A percentile compares a stretch with the other conserved stretches of the same genome.
phyloP scores from a whole-genome alignment of 2,113 vertebrate genomes.

The Etia nguti region DNA sequence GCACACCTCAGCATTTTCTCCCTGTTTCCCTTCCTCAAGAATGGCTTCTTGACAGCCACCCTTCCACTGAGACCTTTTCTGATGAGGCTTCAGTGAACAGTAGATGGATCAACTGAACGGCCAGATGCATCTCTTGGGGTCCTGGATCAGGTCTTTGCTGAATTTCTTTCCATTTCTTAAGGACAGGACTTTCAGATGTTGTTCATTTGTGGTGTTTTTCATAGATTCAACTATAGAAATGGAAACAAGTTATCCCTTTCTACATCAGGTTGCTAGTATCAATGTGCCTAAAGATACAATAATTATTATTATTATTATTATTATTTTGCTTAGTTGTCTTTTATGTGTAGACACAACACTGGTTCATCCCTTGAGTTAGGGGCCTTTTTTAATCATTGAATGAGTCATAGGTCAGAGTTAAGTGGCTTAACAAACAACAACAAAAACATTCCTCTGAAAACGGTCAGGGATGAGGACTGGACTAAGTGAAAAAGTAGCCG shows the following conservation, averaged over 20 bases:
- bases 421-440: background rate
- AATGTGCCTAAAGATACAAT: background rate
- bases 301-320: rapidly evolving
- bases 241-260: background rate
- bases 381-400: background rate
- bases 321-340: background rate
- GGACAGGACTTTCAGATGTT: background rate
- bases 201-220: background rate
- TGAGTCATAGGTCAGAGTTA: background rate
- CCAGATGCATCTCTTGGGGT: background rate
- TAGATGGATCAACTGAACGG: background rate
- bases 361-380: background rate
- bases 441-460: background rate
- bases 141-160: background rate
- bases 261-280: background rate
- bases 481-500: background rate
- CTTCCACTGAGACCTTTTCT: background rate
- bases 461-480: background rate
- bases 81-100: background rate
- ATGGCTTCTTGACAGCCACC: background rate
- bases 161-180: background rate
- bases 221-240: background rate
- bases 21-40: background rate
- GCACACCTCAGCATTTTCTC: background rate
- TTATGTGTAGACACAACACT: background rate